Conservation (phyloP, 2,797 vertebrate genomes). For the Delichon dasypus region DNA sequence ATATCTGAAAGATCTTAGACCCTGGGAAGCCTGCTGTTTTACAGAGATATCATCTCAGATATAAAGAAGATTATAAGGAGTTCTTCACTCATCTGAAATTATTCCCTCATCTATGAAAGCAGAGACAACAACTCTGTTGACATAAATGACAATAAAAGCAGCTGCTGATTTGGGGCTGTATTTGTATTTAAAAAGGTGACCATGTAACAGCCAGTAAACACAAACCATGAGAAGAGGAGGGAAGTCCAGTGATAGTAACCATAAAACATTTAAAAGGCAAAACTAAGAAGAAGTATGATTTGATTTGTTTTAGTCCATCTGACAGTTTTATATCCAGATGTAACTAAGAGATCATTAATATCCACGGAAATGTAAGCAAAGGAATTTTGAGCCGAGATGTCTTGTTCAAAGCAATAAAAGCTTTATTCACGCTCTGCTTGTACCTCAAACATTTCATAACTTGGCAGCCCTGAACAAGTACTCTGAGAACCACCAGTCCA, state of each 20-base stretch:
- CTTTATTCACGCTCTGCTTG: slow-evolving; percentile 29
- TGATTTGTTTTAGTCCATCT: background rate
- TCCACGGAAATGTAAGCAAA: slow-evolving; percentile 25
- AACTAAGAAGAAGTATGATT: background rate
- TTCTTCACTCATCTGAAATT: background rate
- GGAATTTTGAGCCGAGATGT: background rate
- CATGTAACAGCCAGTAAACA: background rate
- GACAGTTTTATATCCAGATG: slow-evolving; percentile 36
- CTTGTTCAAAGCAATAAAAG: slow-evolving; percentile 44
- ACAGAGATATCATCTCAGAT: background rate
- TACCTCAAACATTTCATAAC: slow-evolving; percentile 33
- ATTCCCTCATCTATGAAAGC: background rate
- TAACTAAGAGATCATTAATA: slow-evolving; percentile 39
- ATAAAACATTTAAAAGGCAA: slow-evolving; percentile 5
- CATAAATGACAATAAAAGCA: background rate
- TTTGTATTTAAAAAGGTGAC: background rate
- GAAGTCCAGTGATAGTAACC: background rate
- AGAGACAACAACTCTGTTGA: background rate
- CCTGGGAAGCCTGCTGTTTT: background rate
- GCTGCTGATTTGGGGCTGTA: background rate
- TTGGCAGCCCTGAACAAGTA: slow-evolving; percentile 7
- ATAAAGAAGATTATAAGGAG: background rate
- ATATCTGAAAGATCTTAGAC: background rate
- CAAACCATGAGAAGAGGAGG: background rate
- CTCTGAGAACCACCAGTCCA: background rate